Base-by-base conservation (phyloP, 2,797 vertebrate genomes). In the Acrossocheilus fasciatus region DNA sequence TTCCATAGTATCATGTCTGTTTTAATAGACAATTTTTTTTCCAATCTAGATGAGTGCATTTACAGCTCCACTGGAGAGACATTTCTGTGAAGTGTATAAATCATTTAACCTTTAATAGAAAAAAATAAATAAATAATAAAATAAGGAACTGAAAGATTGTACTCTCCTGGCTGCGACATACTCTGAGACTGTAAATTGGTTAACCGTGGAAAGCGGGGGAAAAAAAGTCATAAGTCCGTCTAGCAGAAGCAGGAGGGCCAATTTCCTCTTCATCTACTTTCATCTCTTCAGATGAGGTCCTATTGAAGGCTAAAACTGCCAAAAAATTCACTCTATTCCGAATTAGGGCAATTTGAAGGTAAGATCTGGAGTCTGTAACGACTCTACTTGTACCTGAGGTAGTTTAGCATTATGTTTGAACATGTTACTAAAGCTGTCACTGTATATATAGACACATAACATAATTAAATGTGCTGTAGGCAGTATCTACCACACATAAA, bases 251-350 rank as follows among this genome's bases (percentile, higher is more conserved):
- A 81, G 14, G 34, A 69, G 45, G 6, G 14, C 2, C 8, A 41
- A 70, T 70, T 54, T 36, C 45, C 30, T n/a, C 20, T 36, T 50
- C 11, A 36, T 5, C 79, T 82, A 11, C 66, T 81, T 81, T 82
- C 23, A 26, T 57, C 12, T 57, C 68, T 20, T 43, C 68, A 59
- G 9, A 43, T 30, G 36, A 73, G 69, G 69, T 30, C n/a, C 52
- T 41, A 39, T 43, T 41, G 4, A 72, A 57, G 43, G 11, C 3
- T 78, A 39, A 78, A 23, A 43, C 26, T 69, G 45, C 3, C 43
- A 45, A 52, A 68, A 68, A 50, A 69, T 26, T n/a, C 50, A 57
- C 52, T 72, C 23, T 10, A 26, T 30, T n/a, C 2, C 18, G 30
- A 72, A 70, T 82, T 62, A 45, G 1, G 7, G 9, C 4, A 1